Percentiles rank a stretch among this genome's conserved stretches.
phyloP scores from a whole-genome alignment of 2,113 vertebrate species.

The Tetraodon nigroviridis region DNA sequence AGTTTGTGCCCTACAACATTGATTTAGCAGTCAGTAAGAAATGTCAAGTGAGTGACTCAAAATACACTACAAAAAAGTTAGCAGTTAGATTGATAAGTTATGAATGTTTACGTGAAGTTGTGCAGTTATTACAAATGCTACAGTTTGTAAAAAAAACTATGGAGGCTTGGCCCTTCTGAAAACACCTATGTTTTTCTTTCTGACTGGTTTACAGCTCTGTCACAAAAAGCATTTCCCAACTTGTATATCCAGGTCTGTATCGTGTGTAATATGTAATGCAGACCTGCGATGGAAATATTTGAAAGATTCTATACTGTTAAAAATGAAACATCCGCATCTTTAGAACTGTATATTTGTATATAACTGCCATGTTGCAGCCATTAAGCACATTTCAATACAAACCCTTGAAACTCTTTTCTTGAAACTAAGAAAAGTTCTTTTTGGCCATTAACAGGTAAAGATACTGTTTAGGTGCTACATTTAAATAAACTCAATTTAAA shows the following conservation, averaged over 20 bases:
- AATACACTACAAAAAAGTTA: background rate
- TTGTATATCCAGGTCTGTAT: no score
- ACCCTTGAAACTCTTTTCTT: constrained; percentile 24
- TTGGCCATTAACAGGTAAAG: constrained; percentile 42
- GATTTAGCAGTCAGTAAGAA: constrained; percentile 13
- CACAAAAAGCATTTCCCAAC: background rate
- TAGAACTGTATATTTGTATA: no score
- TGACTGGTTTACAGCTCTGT: background rate
- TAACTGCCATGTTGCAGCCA: constrained; percentile 32
- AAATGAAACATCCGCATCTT: no score
- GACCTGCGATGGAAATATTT: no score
- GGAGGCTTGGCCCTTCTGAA: background rate
- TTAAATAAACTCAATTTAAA: constrained; percentile 15
- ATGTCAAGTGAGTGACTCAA: background rate
- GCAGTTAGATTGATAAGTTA: background rate
- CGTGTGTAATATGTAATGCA: no score
- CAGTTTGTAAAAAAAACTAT: constrained; percentile 2
- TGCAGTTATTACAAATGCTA: constrained; percentile 3
- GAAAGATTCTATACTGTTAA: no score
- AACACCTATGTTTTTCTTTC: background rate
- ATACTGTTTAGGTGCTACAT: constrained; percentile 15
- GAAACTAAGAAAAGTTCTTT: constrained; percentile 31
- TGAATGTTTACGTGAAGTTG: background rate
- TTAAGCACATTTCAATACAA: constrained; percentile 26
- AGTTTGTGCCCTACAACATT: background rate